These are phyloP conservation scores for Maccullochella peelii DNA, from an alignment of 2,113 vertebrate species.

Conservation along the genomic window DNA sequence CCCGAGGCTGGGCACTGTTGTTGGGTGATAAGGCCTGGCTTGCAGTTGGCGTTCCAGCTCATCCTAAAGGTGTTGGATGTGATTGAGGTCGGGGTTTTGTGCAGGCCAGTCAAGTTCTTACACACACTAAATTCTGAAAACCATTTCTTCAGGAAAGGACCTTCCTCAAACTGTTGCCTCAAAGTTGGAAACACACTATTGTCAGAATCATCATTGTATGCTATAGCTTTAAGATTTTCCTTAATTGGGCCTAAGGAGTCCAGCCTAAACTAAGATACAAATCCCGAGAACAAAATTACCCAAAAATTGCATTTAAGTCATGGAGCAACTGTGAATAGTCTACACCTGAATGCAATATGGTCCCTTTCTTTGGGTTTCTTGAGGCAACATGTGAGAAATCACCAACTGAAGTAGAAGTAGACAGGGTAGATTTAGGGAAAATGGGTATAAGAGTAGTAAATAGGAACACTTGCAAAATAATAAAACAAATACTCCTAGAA, in stretches of 20 bases:
- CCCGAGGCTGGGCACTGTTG: background rate
- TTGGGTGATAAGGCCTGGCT: background rate
- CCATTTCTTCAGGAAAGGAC: background rate
- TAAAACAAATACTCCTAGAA: too few relatives aligned
- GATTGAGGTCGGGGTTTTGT: background rate
- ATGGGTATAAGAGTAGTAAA: background rate
- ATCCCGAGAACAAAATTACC: background rate
- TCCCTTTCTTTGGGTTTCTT: background rate
- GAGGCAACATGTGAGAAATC: background rate
- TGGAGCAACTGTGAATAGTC: background rate
- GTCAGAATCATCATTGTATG: background rate
- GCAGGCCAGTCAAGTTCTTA: background rate
- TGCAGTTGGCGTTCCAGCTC: background rate
- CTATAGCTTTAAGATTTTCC: background rate
- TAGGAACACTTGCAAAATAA: background rate
- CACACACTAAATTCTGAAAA: background rate
- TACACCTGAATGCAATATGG: background rate
- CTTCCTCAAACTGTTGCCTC: background rate
- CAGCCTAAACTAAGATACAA: background rate
- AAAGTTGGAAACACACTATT: background rate
- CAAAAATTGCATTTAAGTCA: background rate
- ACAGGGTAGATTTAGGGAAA: background rate
- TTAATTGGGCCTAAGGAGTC: background rate
- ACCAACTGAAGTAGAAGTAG: background rate
- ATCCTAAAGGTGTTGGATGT: background rate